Evolutionary conservation across 2,888 invertebrate species (phyloP).

Genomic region (Ferrisia virgata): DNA sequence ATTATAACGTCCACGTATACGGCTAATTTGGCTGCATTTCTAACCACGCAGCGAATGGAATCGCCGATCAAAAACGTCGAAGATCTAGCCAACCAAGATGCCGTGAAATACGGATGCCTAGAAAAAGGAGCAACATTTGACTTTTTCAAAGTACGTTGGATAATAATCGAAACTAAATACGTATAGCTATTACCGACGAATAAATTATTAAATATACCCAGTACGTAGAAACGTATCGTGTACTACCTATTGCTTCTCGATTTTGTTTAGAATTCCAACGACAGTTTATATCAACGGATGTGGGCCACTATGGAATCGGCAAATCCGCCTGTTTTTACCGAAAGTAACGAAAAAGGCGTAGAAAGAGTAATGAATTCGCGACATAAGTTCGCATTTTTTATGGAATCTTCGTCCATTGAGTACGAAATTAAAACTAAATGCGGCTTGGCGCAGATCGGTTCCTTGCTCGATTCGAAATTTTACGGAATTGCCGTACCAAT

Average conservation of each 20-base stretch:
- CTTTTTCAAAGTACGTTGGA: constrained; percentile 83
- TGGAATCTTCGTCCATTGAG: constrained; percentile 94
- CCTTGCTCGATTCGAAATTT: constrained; percentile 81
- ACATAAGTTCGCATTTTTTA: constrained; percentile 85
- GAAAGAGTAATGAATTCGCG: constrained; percentile 76
- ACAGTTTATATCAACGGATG: constrained; percentile 86
- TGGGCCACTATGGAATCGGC: constrained; percentile 86
- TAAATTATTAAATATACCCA: background rate
- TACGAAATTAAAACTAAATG: constrained; percentile 84
- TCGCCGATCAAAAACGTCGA: constrained; percentile 87
- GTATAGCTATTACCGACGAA: background rate
- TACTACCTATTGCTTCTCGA: background rate
- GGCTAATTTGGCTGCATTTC: constrained; percentile 88
- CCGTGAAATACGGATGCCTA: constrained; percentile 91
- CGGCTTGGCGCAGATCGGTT: constrained; percentile 77
- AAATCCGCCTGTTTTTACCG: constrained; percentile 76
- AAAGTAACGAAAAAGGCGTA: constrained; percentile 79
- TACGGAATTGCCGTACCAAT: constrained; percentile 90
- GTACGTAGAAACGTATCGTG: background rate
- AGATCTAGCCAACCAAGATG: constrained; percentile 86
- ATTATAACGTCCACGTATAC: constrained; percentile 92
- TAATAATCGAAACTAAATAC: too few species aligned
- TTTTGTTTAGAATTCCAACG: constrained; percentile 57
- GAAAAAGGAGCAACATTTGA: constrained; percentile 81
- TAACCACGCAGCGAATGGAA: constrained; percentile 86